Base-by-base conservation (phyloP, 92 coral and sea anemone species). In the Epizoanthus stellaris region DNA sequence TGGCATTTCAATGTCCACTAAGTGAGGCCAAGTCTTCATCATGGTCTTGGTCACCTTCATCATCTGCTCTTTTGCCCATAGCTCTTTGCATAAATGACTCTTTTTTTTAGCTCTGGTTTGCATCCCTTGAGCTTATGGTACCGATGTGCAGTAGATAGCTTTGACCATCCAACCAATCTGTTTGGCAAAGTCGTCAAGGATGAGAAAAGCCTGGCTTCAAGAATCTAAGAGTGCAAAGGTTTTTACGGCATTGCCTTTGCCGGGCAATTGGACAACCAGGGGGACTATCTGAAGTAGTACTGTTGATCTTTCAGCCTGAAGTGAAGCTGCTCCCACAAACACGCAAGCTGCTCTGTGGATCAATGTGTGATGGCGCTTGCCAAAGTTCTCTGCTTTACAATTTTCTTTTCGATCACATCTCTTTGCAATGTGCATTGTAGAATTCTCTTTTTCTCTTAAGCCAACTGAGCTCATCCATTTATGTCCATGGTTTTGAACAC, bases 271-370 rank as follows among this genome's bases (percentile, higher is more conserved):
- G 52, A 92, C 84, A 6, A 25, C 70, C 58, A 92, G 23, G 21
- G 87, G 91, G 20, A 89, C 93, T 45, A 89, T 86, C 63, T 86
- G 95, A 19, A 89, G 87, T 36, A 89, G 67, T 47, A 80, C 77
- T 12, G 82, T 77, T 21, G 86, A 12, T 60, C 77, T 53, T 11
- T 19, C 20, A 17, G 67, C 63, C 60, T 75, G 79, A 15, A 77
- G 68, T 3, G 71, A 47, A 57, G 90, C 39, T 4, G 84, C 61
- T 21, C 79, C 77, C 6, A 82, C 75, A 40, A 69, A 80, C 49
- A 52, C 19, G 0, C 54, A 86, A 19, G 61, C 90, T 9, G 91
- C 87, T 5, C 95, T 89, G 34, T 89, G 89, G 47, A 89, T 76
- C 25, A 23, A 23, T 23, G 25, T 23, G 25, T 23, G 25, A 23